Base-by-base conservation (phyloP, 2,888 invertebrate genomes). In the Smittia aterrima region DNA sequence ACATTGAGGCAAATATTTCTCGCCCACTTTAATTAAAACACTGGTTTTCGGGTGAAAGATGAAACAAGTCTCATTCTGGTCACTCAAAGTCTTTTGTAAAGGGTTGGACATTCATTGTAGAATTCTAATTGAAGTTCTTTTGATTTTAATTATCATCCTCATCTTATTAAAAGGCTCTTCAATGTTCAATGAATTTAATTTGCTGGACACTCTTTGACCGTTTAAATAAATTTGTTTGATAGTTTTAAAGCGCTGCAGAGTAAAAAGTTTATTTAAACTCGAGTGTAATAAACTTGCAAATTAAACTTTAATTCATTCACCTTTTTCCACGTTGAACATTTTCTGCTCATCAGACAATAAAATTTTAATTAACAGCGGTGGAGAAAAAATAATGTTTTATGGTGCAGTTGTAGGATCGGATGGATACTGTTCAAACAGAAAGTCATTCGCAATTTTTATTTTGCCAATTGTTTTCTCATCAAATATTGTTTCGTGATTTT, bases 311-410 rank as follows among this genome's bases (percentile, higher is more conserved):
- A 71, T 68, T 68, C 22, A 47, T 68, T 27, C 32, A 71, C 54
- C 32, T 71, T 71, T 66, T 38, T 38, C 38, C 38, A 38, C 38
- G 9, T n/a, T n/a, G n/a, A n/a, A n/a, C n/a, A n/a, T 66, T 66
- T 40, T 66, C 38, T 54, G 54, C 18, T 70, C 70, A 70, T 53
- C 54, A 70, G 53, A 70, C 24, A 53, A 72, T 72, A 54, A 72
- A 72, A 62, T 72, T 72, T 72, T 72, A 72, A 72, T 72, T 72
- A 62, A 72, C 38, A 72, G 62, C 32, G 64, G 13, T 18, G 64
- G 64, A 27, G 16, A 24, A 64, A 58, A n/a, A 7, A 27, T 24
- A n/a, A n/a, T n/a, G n/a, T n/a, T n/a, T n/a, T n/a, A n/a, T n/a
- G n/a, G n/a, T n/a, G n/a, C n/a, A n/a, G n/a, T n/a, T n/a, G n/a